A percentile compares a stretch with the other conserved stretches of the same genome.
Evolutionary conservation across 2,797 vertebrate species (phyloP).

Genomic region (Margarornis squamiger): DNA sequence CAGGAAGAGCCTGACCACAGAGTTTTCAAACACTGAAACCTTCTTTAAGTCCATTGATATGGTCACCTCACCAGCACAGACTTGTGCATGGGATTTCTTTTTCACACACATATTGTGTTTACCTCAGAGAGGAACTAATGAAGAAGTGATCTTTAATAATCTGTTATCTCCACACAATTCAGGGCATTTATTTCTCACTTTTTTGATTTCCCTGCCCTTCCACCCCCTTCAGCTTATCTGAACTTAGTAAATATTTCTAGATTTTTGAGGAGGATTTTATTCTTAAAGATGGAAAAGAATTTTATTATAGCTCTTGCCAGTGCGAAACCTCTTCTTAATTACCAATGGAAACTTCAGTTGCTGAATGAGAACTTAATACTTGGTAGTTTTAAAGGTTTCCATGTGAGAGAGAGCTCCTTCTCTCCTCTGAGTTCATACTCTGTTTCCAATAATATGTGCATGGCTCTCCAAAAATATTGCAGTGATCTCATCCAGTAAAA

Average conservation of each 20-base stretch:
- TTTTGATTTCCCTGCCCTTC: neutral
- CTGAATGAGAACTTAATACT: neutral
- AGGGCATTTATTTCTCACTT: neutral
- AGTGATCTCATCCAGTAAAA: neutral
- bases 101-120: fast-evolving
- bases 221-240: neutral
- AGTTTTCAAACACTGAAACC: neutral
- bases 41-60: neutral
- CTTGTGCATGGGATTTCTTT: neutral
- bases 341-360: neutral
- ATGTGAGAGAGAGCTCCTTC: neutral
- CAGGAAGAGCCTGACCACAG: neutral
- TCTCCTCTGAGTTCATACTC: neutral
- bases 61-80: neutral
- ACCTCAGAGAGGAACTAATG: neutral
- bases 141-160: neutral
- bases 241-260: neutral
- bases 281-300: neutral
- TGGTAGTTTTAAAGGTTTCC: neutral
- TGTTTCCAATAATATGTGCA: neutral
- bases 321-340: neutral
- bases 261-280: neutral
- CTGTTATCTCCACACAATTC: neutral
- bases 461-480: neutral
- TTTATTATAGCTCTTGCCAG: neutral